phyloP scores from a whole-genome alignment of 2,888 invertebrate species.

The Cremastobaeus sp. region DNA sequence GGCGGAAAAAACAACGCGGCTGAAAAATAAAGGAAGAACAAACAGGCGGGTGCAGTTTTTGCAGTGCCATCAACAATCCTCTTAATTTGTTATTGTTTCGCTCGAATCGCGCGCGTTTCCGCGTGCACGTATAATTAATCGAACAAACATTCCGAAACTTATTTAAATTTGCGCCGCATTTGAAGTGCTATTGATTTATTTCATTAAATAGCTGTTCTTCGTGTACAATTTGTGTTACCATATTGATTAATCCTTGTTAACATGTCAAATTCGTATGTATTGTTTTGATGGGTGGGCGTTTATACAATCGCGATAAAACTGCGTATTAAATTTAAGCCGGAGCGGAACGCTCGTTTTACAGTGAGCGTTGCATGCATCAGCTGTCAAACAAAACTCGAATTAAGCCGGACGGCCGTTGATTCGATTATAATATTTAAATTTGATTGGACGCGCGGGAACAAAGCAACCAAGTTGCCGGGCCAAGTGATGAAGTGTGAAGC shows the following conservation, averaged over 20 bases:
- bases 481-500: constrained; percentile 2
- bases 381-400: constrained; percentile 72
- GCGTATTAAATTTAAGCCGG: constrained; percentile 32
- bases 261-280: constrained; percentile 26
- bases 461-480: constrained; percentile 7
- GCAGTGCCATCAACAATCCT: constrained; percentile 2
- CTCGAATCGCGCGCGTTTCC: no score
- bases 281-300: constrained; percentile 37
- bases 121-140: constrained; percentile 9
- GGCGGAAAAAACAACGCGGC: not conserved
- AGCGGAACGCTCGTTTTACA: constrained; percentile 21
- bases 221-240: constrained; percentile 26
- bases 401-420: constrained; percentile 54
- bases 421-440: constrained; percentile 49
- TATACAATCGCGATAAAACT: constrained; percentile 40
- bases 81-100: constrained; percentile 20
- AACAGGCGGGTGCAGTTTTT: not conserved
- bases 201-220: constrained; percentile 27
- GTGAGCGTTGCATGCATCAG: constrained; percentile 61
- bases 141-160: constrained; percentile 13
- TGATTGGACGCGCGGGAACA: constrained; percentile 16
- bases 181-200: constrained; percentile 23
- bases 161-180: constrained; percentile 10
- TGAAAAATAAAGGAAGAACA: constrained; percentile 2
- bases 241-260: constrained; percentile 39